Conservation (phyloP, 2,113 vertebrate species). For the Lipophrys pholis region DNA sequence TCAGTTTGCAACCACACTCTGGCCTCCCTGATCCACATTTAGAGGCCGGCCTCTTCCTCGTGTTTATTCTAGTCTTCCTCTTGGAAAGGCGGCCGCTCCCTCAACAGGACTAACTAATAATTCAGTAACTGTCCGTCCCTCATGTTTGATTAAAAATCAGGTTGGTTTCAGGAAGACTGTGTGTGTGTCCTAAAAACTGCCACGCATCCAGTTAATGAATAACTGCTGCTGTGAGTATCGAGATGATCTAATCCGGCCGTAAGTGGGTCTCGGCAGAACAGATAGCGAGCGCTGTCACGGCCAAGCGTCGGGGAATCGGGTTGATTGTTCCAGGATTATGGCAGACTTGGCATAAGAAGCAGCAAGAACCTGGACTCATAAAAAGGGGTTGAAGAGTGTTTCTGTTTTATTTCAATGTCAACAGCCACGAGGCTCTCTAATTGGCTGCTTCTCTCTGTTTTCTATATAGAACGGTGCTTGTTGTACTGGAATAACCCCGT, state of each 20-base stretch:
- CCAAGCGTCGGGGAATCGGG: neutral
- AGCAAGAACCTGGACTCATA: neutral
- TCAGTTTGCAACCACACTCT: conserved; percentile 47
- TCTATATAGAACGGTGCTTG: conserved; percentile 64
- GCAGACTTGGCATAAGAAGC: conserved; percentile 8
- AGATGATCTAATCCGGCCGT: conserved; percentile 30
- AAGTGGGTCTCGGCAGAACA: conserved; percentile 17
- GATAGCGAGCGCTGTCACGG: conserved; percentile 21
- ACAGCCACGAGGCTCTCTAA: conserved; percentile 1
- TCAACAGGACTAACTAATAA: neutral
- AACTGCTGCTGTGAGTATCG: conserved; percentile 41
- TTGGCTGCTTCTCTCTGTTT: conserved; percentile 18
- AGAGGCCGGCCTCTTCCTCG: conserved; percentile 3
- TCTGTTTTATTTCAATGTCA: conserved; percentile 36
- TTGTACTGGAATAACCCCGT: conserved; percentile 52
- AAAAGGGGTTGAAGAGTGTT: neutral
- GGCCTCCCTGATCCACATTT: conserved; percentile 28
- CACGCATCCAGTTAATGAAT: conserved; percentile 29
- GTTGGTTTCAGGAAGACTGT: neutral
- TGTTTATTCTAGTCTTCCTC: conserved; percentile 37
- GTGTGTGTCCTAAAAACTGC: neutral
- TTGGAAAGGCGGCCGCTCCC: conserved; percentile 19
- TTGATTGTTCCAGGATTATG: conserved; percentile 44
- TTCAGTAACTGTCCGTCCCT: conserved; percentile 3
- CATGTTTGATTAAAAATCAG: too few species aligned